Percentiles rank a stretch among this genome's conserved stretches.
phyloP scores from a whole-genome alignment of 1,140 invertebrate species.

The Schmidtea mediterranea region DNA sequence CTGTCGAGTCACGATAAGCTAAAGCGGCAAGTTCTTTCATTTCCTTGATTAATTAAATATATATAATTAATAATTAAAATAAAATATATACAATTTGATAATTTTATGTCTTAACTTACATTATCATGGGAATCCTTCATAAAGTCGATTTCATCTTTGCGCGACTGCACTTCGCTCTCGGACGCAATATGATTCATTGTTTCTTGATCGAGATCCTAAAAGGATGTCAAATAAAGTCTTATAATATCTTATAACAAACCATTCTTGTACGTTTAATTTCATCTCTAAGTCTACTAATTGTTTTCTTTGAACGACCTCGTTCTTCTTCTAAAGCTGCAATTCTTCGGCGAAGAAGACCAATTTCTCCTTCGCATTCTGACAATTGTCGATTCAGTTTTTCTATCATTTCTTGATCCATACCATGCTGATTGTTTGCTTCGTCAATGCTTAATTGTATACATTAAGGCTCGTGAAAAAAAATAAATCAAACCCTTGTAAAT shows the following conservation, averaged over 20 bases:
- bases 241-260: no score
- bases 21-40: slow-evolving; percentile 31
- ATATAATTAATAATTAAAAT: no score
- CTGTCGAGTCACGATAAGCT: slow-evolving; percentile 27
- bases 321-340: not conserved
- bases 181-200: slow-evolving; percentile 21
- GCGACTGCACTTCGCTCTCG: slow-evolving; percentile 29
- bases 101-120: slow-evolving; percentile 5
- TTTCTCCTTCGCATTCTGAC: slow-evolving; percentile 4
- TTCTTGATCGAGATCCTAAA: slow-evolving; percentile 25
- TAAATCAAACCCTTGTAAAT: no score
- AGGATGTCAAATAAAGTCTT: no score
- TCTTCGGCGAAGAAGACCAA: not conserved
- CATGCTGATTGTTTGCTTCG: not conserved
- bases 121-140: slow-evolving; percentile 14
- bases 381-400: slow-evolving; percentile 5
- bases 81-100: no score
- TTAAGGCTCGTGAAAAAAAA: no score
- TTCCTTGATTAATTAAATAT: slow-evolving; percentile 15
- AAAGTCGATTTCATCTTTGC: slow-evolving; percentile 27
- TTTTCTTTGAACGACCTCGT: not conserved
- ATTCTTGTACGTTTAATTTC: slow-evolving; percentile 1
- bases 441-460: not conserved
- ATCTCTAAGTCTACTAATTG: not conserved
- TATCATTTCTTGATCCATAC: slow-evolving; percentile 2